Evolutionary conservation across 2,888 invertebrate genomes (phyloP).

Genomic region (Petrolisthes manimaculis): DNA sequence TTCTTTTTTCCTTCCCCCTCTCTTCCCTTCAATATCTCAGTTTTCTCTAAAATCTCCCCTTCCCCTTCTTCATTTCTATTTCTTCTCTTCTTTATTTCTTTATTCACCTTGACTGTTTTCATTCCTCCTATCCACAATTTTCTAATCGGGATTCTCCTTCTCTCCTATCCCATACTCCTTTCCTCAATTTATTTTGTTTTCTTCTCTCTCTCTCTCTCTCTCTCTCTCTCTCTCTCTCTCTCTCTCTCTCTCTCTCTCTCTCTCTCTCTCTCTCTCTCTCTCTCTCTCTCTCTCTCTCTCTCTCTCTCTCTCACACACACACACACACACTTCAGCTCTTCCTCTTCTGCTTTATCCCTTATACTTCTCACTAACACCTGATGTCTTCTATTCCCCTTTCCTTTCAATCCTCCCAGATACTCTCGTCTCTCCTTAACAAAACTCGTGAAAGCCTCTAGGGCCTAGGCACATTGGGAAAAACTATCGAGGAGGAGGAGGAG

Average conservation of each 20-base stretch:
- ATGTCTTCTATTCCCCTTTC: no score
- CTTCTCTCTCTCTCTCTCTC: not conserved
- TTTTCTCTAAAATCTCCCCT: not conserved
- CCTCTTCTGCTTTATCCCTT: no score
- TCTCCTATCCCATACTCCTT: not conserved
- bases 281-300: slow-evolving; percentile 1
- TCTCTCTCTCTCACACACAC: not conserved
- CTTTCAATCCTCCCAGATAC: no score
- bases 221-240: not conserved
- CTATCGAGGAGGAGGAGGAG: not conserved
- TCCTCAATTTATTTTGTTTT: not conserved
- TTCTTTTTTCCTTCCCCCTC: not conserved
- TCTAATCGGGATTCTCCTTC: not conserved
- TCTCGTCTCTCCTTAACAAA: no score
- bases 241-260: slow-evolving; percentile 6
- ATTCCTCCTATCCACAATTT: not conserved
- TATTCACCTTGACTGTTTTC: no score
- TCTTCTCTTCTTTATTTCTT: not conserved
- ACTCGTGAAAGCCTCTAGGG: no score
- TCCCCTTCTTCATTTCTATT: not conserved
- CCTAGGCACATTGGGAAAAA: not conserved
- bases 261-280: slow-evolving; percentile 1
- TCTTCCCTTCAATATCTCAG: not conserved
- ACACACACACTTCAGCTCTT: no score
- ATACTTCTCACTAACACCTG: no score